Base-by-base conservation (phyloP, 2,888 invertebrate species). In the Protophormia terraenovae region DNA sequence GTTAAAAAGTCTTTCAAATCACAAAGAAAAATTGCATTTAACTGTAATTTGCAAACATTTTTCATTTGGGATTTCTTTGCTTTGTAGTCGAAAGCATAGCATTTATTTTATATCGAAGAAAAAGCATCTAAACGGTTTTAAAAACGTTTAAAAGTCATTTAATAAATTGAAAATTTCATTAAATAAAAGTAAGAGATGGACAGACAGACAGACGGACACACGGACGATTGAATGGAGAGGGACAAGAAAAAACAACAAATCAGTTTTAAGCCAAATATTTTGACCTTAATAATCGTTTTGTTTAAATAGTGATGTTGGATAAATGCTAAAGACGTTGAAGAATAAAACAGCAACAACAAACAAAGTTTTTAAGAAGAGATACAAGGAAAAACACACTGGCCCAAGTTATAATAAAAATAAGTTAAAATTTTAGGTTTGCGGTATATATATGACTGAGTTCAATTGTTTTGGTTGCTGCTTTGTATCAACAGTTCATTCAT, bases 111-210 rank as follows among this genome's bases (percentile, higher is more conserved):
- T 64, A 83, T 75, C 75, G 38, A 10, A 22, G 14, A 16, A 60
- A 73, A 72, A 78, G 53, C 58, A 73, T 78, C 69, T 79, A 81
- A 85, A 75, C 38, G 77, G 32, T 58, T 73, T 80, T 35, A 16
- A 32, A 69, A 76, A 72, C 50, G 72, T 58, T 76, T 75, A 66
- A 80, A 45, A 83, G 72, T 67, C 69, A 79, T 83, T 86, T 80
- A 86, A 83, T 73, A 86, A 86, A 83, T 86, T 86, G 86, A 66
- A 83, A 79, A 76, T 83, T 83, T 84, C 41, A 78, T 81, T 86
- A 78, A 82, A 69, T 41, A 55, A 76, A 45, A 3, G n/a, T 8
- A 67, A 64, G 19, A 60, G 22, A 50, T 1, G 2, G 5, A 58
- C 6, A 41, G 41, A 14, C 41, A 14, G 24, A 67, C 45, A 29